Percentiles rank a stretch among this genome's conserved stretches.
Conservation (phyloP, 2,888 invertebrate species). For the Pomacea canaliculata region DNA sequence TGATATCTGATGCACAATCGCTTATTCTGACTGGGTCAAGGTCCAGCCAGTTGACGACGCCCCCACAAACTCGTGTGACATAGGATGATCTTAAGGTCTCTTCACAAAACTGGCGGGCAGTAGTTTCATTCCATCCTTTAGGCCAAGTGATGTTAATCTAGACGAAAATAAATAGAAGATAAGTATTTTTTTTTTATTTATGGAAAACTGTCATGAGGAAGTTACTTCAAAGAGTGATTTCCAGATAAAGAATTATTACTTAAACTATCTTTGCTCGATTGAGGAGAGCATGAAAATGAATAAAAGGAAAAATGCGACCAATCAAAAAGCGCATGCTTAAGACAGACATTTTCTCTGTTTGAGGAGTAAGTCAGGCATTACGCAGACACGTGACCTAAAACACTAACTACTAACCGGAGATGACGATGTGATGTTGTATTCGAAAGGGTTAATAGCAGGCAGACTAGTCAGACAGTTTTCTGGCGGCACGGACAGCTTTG, state of each 20-base stretch:
- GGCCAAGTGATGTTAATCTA: constrained; percentile 26
- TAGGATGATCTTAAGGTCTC: constrained; percentile 22
- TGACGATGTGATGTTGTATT: constrained; percentile 3
- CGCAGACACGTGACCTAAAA: no score
- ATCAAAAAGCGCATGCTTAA: no score
- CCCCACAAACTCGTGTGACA: constrained; percentile 21
- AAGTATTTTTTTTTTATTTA: no score
- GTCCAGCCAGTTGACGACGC: constrained; percentile 15
- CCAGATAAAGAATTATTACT: no score
- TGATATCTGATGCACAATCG: constrained; percentile 32
- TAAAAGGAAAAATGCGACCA: no score
- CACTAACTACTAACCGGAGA: no score
- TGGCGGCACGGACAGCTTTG: constrained; percentile 4
- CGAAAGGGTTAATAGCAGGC: constrained; percentile 6
- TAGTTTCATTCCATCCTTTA: constrained; percentile 28
- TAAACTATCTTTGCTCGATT: no score
- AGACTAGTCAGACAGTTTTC: constrained; percentile 26
- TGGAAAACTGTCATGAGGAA: no score
- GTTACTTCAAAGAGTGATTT: no score
- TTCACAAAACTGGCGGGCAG: constrained; percentile 21
- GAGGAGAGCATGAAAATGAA: no score
- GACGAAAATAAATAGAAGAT: not conserved
- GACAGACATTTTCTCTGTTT: no score
- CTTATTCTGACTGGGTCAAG: constrained; percentile 4
- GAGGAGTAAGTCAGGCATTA: no score